Percentiles rank a stretch among this genome's conserved stretches.
These are phyloP conservation scores for Alligator mississippiensis DNA, from an alignment of 2,113 vertebrate species.

Conservation along the genomic window DNA sequence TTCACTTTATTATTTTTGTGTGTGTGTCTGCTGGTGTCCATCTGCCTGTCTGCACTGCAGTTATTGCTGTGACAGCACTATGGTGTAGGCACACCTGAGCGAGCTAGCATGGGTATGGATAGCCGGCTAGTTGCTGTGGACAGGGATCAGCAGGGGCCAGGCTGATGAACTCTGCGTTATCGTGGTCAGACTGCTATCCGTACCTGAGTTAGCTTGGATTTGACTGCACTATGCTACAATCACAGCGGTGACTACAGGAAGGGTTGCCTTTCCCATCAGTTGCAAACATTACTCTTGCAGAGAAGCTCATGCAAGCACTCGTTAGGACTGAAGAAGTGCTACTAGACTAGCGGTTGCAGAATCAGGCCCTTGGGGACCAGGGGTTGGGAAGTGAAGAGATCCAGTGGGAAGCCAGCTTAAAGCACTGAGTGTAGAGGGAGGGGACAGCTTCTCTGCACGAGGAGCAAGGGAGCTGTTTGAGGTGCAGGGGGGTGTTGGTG, in stretches of 20 bases:
- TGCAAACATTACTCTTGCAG: neutral
- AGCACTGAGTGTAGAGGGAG: accelerated
- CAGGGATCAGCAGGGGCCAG: too few species aligned
- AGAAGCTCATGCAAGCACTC: neutral
- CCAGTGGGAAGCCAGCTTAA: accelerated
- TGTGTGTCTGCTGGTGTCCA: neutral
- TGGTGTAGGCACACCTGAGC: too few species aligned
- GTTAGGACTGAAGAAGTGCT: neutral
- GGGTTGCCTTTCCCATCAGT: too few species aligned
- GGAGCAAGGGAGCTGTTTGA: neutral
- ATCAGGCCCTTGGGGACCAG: neutral
- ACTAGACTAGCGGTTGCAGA: too few species aligned
- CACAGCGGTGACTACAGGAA: too few species aligned
- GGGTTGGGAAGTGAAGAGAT: neutral
- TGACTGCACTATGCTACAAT: too few species aligned
- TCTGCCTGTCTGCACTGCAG: neutral
- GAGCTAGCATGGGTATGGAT: too few species aligned
- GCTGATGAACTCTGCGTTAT: neutral
- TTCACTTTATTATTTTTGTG: too few species aligned
- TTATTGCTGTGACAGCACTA: too few species aligned
- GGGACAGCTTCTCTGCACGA: accelerated
- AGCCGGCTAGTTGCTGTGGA: too few species aligned
- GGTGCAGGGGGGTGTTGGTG: neutral
- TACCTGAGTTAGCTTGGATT: too few species aligned
- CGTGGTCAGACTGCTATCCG: too few species aligned